Base-by-base conservation (phyloP, 2,888 invertebrate species). In the Hydraecia micacea region DNA sequence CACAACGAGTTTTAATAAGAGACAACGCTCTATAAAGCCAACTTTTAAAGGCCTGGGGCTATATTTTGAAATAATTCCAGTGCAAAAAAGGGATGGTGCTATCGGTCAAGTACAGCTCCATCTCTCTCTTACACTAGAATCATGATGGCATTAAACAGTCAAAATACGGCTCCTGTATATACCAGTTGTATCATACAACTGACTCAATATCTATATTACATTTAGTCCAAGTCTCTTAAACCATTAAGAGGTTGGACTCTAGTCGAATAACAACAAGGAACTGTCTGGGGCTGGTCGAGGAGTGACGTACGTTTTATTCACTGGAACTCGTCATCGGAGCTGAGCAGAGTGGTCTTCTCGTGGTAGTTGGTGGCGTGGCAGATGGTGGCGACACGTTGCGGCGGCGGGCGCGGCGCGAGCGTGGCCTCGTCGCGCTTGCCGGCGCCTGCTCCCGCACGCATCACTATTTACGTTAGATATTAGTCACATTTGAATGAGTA, bases 311-410 rank as follows among this genome's bases (percentile, higher is more conserved):
- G 58, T 25, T 25, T 13, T 55, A 68, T 92, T 97, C 97, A 98
- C 97, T 98, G 98, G 95, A 98, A 98, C 95, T 99, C 99, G 94
- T 99, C 99, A 93, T 99, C 99, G 87, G 99, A 99, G 97, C 99
- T 99, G 88, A 99, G 97, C 86, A 99, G 97, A 97, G 99, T 99
- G 62, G 99, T 99, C 97, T 99, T 99, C 97, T 99, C 99, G 95
- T 98, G 99, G 97, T 99, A 99, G 95, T 98, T 98, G 87, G 96
- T 93, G 72, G 94, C 94, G 91, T 98, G 98, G 88, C 98, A 97
- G 93, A 98, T 98, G 90, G 98, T 98, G 58, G 98, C 98, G 77
- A 98, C 98, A 66, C 98, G 97, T 91, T 98, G 98, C 55, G 98
- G 97, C 73, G 97, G 97, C 67, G 97, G 97, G 77, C 97, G 97